Conservation (phyloP, 2,888 invertebrate genomes). For the Drosophila lacicola region DNA sequence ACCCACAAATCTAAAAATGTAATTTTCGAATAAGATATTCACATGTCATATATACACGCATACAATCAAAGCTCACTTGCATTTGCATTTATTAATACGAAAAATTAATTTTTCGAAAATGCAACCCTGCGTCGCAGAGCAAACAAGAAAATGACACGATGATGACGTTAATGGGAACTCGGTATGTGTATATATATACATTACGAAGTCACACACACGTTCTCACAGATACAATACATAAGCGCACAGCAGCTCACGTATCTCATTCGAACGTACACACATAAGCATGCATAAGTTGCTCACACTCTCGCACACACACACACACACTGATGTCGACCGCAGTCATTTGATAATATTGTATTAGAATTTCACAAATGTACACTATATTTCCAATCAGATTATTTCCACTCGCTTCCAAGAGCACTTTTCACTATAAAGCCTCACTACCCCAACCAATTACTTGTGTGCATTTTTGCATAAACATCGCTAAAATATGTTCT, state of each 20-base stretch:
- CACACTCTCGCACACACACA: conserved; percentile 46
- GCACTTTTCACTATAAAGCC: conserved; percentile 26
- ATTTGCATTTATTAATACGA: conserved; percentile 69
- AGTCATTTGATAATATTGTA: conserved; percentile 78
- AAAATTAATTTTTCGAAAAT: conserved; percentile 58
- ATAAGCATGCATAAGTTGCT: conserved; percentile 30
- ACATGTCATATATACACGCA: conserved; percentile 17
- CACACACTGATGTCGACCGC: conserved; percentile 62
- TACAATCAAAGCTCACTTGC: conserved; percentile 33
- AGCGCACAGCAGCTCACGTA: conserved; percentile 52
- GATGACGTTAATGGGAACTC: conserved; percentile 83
- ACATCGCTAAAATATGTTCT: conserved; percentile 69
- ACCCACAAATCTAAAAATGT: conserved; percentile 48
- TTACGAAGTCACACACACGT: conserved; percentile 48
- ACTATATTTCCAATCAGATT: conserved; percentile 64
- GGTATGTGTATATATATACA: conserved; percentile 64
- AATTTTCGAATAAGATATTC: conserved; percentile 23
- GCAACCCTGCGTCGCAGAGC: conserved; percentile 74
- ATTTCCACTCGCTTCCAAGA: conserved; percentile 20
- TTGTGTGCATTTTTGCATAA: conserved; percentile 56
- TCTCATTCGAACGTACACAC: conserved; percentile 47
- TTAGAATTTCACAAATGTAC: conserved; percentile 76
- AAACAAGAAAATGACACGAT: conserved; percentile 83
- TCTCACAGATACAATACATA: conserved; percentile 54
- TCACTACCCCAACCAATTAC: conserved; percentile 24